phyloP scores from a whole-genome alignment of 2,113 vertebrate species.

The Felis catus region F.catus_Fca126_mat1.0 CM031419.1:168776501-168777000 shows the following conservation, averaged over 20 bases:
- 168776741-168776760: not conserved
- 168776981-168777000: not conserved
- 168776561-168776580: not conserved
- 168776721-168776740: conserved; percentile 13
- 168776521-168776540: not conserved
- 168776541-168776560: not conserved
- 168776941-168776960: not conserved
- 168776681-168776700: not conserved
- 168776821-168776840: not conserved
- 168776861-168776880: not conserved
- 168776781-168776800: not conserved
- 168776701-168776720: conserved; percentile 38
- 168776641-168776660: conserved; percentile 32
- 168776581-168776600: conserved; percentile 23
- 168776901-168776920: not conserved
- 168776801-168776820: conserved; percentile 31
- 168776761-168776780: not conserved
- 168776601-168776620: not conserved
- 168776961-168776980: not conserved
- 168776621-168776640: not conserved
- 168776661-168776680: not conserved
- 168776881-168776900: not conserved
- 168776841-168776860: not conserved
- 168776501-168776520: not conserved
- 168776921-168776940: not conserved